Percentiles rank a stretch among this genome's conserved stretches.
These are phyloP conservation scores for Ooceraea biroi DNA, from an alignment of 1,140 invertebrate species.

Conservation along the genomic window DNA sequence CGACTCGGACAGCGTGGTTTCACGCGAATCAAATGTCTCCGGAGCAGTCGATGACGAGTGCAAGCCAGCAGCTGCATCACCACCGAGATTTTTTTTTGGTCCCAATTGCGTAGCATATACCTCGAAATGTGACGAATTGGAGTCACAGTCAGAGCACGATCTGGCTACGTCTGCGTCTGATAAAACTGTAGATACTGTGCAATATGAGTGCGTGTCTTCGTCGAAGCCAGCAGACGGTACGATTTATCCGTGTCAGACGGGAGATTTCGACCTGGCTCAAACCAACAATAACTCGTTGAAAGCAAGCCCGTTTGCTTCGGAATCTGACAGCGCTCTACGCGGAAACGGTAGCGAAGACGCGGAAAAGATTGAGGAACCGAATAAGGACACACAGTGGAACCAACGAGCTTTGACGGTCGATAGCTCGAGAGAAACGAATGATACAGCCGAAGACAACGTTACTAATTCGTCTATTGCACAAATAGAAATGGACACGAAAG, in stretches of 20 bases:
- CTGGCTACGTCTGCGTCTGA: conserved; percentile 52
- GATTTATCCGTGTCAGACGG: conserved; percentile 53
- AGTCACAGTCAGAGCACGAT: conserved; percentile 52
- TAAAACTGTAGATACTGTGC: conserved; percentile 62
- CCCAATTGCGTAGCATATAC: conserved; percentile 84
- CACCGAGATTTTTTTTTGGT: conserved; percentile 85
- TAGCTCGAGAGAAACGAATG: conserved; percentile 23
- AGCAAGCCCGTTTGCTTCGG: conserved; percentile 63
- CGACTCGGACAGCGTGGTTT: conserved; percentile 37
- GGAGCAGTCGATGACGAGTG: conserved; percentile 66
- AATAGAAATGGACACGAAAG: conserved; percentile 15
- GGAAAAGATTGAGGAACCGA: conserved; percentile 45
- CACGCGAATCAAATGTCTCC: background rate
- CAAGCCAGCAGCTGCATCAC: conserved; percentile 60
- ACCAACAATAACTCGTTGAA: conserved; percentile 79
- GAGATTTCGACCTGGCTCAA: conserved; percentile 61
- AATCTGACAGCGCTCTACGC: conserved; percentile 67
- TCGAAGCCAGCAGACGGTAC: conserved; percentile 62
- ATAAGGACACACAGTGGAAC: conserved; percentile 41
- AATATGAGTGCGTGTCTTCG: conserved; percentile 74
- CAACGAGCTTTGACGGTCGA: conserved; percentile 10
- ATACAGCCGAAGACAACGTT: background rate
- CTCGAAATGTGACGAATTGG: conserved; percentile 67
- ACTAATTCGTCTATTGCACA: conserved; percentile 16
- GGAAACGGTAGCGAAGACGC: conserved; percentile 39